These are phyloP conservation scores for Silurus meridionalis DNA, from an alignment of 2,113 vertebrate species.

Conservation along the genomic window DNA sequence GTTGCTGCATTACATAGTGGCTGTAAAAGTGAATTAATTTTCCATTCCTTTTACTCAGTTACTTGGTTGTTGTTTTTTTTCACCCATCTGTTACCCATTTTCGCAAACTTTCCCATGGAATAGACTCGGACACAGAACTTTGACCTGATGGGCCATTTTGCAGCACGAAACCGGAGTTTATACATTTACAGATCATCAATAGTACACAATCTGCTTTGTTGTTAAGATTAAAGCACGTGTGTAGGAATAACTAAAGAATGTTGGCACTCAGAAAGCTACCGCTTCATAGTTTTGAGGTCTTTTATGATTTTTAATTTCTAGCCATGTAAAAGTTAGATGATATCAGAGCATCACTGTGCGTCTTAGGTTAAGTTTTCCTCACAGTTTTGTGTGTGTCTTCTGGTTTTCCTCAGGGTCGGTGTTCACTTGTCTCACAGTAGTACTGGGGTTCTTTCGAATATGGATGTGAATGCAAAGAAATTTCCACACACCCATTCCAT, in stretches of 20 bases:
- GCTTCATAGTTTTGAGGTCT: not conserved
- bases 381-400: slow-evolving; percentile 26
- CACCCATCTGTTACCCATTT: not conserved
- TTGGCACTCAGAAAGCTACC: not conserved
- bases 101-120: not conserved
- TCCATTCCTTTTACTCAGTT: not conserved
- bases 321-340: not conserved
- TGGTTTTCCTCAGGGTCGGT: slow-evolving; percentile 68
- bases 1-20: not conserved
- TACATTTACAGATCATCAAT: slow-evolving; percentile 9
- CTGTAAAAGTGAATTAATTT: not conserved
- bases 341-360: not conserved
- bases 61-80: not conserved
- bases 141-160: not conserved
- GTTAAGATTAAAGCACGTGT: not conserved
- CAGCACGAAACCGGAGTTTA: not conserved
- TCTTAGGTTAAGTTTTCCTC: not conserved
- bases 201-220: not conserved
- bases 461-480: slow-evolving; percentile 69
- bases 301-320: not conserved
- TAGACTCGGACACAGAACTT: not conserved
- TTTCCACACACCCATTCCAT: not conserved
- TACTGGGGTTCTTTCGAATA: slow-evolving; percentile 75
- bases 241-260: not conserved
- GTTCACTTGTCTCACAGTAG: slow-evolving; percentile 77